Conservation (phyloP, 2,797 vertebrate genomes). For the Pantherophis alleghaniensis region DNA sequence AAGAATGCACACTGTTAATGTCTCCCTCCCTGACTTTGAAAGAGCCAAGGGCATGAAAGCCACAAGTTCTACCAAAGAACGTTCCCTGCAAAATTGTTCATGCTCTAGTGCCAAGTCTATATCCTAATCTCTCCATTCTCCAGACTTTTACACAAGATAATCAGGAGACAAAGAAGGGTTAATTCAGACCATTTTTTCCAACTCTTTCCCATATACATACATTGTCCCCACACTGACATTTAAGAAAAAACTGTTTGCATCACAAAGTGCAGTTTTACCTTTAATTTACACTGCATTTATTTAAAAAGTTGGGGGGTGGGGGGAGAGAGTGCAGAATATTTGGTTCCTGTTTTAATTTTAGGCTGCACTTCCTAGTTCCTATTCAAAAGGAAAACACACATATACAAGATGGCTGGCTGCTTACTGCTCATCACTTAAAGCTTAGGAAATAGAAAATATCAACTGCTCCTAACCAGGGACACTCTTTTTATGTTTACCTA, state of each 20-base stretch:
- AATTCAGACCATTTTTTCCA: not conserved
- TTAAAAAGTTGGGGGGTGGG: not conserved
- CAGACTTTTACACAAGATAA: not conserved
- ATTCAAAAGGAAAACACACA: not conserved
- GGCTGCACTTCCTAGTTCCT: not conserved
- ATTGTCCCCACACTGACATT: not conserved
- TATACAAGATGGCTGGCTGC: not conserved
- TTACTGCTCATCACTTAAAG: not conserved
- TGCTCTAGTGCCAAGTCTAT: not conserved
- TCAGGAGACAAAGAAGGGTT: not conserved
- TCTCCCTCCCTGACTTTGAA: not conserved
- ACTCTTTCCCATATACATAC: not conserved
- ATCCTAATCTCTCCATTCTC: too few relatives aligned
- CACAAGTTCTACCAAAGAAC: not conserved
- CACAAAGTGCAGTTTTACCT: not conserved
- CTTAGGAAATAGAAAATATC: not conserved
- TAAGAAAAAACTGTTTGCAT: not conserved
- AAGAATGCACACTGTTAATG: not conserved
- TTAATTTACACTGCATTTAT: not conserved
- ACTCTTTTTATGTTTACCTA: not conserved
- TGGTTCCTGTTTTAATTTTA: not conserved
- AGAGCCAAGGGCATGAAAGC: not conserved
- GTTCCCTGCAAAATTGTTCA: not conserved
- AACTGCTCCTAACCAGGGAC: not conserved
- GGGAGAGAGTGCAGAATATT: not conserved